Percentiles rank a stretch among this genome's conserved stretches.
These are phyloP conservation scores for Mustela nigripes DNA, from an alignment of 2,113 vertebrate species.

Conservation along the genomic window DNA sequence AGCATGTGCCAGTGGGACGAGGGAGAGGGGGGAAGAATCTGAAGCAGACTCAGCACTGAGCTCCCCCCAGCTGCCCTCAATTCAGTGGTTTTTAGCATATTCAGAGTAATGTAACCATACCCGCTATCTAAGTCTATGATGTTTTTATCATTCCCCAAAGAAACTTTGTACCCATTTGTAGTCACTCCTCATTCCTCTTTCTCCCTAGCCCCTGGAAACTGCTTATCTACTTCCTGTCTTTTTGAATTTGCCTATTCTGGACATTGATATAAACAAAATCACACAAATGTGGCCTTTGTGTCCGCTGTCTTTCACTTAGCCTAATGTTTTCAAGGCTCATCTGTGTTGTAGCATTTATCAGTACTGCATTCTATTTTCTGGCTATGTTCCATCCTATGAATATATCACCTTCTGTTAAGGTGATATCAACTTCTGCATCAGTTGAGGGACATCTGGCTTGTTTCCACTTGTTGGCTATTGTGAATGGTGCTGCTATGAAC, in stretches of 20 bases:
- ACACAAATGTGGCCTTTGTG: not conserved
- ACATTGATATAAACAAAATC: not conserved
- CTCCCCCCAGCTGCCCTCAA: not conserved
- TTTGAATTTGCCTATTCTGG: not conserved
- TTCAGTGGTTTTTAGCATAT: not conserved
- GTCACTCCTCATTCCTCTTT: not conserved
- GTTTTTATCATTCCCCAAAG: not conserved
- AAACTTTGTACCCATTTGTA: not conserved
- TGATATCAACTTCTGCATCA: not conserved
- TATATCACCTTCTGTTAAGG: not conserved
- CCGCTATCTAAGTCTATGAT: not conserved
- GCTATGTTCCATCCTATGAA: not conserved
- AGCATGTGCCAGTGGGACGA: not conserved
- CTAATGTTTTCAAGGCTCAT: not conserved
- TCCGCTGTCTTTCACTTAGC: not conserved
- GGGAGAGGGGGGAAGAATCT: not conserved
- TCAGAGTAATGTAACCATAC: not conserved
- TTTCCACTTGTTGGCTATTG: not conserved
- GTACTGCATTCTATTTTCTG: slow-evolving; percentile 2
- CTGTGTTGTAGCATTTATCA: not conserved
- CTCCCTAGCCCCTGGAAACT: not conserved
- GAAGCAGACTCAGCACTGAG: not conserved
- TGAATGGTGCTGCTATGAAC: not conserved
- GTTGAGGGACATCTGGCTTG: not conserved
- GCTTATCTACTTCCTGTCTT: not conserved